Evolutionary conservation across 2,888 invertebrate species (phyloP), one percentile per base, ranked within the genome.

Genomic region (Drosophila borealis): DNA sequence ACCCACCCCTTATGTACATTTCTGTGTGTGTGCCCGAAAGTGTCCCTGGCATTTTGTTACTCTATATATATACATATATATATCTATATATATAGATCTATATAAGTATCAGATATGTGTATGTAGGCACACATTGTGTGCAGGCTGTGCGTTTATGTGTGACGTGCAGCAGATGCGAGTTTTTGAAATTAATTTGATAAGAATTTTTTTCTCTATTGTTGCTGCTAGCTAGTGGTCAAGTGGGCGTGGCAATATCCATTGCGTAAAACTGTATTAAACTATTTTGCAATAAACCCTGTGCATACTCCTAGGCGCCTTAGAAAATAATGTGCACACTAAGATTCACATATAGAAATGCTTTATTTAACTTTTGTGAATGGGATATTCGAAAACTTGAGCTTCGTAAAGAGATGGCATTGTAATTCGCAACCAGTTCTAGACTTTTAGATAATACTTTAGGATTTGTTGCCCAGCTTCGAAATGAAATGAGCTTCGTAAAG

Each of bases 161-260:
- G 83, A 75, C 79, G 80, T 82, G 86, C 83, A 82, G 83, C 82
- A 82, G 89, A 86, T 82, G 88, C 64, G 78, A 88, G 79, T 88
- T 85, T 86, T 88, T 78, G 62, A 89, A 86, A 86, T 86, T 89
- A 85, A 85, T 85, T 85, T 85, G 74, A 84, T 85, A 85, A 77
- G 68, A 70, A 74, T 80, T 75, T 71, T 75, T 62, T 49, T 61
- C 61, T 70, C 41, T 45, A 42, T 73, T 55, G 37, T 49, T 62
- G 39, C 33, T 55, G 53, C 51, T 50, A 63, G 33, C 37, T 13
- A 66, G 41, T 41, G 41, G 41, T 41, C 37, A 36, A 69, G 51
- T 59, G 61, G 74, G 65, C 65, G 79, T 62, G 81, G 70, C 53
- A 42, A 17, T 25, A 42, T 19, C 36, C 9, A 51, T 17, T 6